A percentile compares a stretch with the other conserved stretches of the same genome.
Evolutionary conservation across 2,113 vertebrate species (phyloP).

Genomic region (Apistogramma diplotaenia): DNA sequence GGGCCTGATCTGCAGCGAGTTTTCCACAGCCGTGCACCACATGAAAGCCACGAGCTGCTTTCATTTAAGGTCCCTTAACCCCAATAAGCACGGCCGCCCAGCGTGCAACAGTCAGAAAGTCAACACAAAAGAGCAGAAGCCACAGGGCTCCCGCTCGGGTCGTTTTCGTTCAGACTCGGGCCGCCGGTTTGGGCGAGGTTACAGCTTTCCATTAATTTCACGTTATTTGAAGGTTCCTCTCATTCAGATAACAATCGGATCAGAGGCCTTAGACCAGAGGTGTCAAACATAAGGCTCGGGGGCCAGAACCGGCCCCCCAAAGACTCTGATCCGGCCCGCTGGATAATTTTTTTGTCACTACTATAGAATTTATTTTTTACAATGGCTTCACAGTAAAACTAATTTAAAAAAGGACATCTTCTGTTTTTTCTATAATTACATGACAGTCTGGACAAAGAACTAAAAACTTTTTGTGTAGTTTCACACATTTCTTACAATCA

Average conservation of each 20-base stretch:
- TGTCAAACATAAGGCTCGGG: too few species aligned
- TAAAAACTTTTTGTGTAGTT: too few species aligned
- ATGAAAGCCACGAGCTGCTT: slow-evolving; percentile 55
- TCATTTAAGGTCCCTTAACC: slow-evolving; percentile 48
- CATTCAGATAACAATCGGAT: not conserved
- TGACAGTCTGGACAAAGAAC: too few species aligned
- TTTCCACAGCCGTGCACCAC: slow-evolving; percentile 65
- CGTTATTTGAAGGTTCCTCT: not conserved
- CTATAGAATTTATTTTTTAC: too few species aligned
- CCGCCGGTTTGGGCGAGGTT: not conserved
- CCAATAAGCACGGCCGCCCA: slow-evolving; percentile 14
- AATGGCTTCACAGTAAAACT: too few species aligned
- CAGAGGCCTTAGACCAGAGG: too few species aligned
- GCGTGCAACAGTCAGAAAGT: slow-evolving; percentile 28
- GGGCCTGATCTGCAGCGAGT: slow-evolving; percentile 52
- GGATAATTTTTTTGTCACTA: too few species aligned
- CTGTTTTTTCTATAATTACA: too few species aligned
- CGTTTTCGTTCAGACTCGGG: not conserved
- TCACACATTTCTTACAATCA: too few species aligned
- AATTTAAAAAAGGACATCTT: too few species aligned
- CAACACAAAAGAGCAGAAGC: slow-evolving; percentile 1
- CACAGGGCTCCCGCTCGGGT: not conserved
- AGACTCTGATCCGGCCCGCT: too few species aligned
- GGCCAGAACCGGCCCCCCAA: too few species aligned
- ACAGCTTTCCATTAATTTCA: not conserved